Percentiles rank a stretch among this genome's conserved stretches.
phyloP scores from a whole-genome alignment of 2,113 vertebrate species.

The Cnemophilus loriae region DNA sequence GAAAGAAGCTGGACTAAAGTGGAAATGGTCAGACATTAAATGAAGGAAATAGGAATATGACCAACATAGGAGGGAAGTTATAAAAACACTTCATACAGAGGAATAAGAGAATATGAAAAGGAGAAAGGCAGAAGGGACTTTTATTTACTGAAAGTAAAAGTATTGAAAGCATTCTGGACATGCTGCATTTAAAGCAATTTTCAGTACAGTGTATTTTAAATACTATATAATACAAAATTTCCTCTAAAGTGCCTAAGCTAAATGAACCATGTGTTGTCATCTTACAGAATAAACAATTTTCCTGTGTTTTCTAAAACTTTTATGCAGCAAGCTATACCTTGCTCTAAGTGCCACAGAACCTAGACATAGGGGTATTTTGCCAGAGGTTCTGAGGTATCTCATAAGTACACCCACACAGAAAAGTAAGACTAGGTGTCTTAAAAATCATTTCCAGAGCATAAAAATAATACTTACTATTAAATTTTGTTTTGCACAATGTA shows the following conservation, averaged over 20 bases:
- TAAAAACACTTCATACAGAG: background rate
- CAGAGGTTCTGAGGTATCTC: background rate
- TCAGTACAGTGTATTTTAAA: background rate
- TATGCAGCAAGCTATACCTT: background rate
- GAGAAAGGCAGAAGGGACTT: background rate
- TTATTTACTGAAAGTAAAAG: background rate
- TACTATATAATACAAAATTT: background rate
- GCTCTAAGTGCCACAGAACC: background rate
- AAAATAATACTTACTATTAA: constrained; percentile 77
- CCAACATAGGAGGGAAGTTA: background rate
- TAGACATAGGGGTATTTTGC: background rate
- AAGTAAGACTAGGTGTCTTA: background rate
- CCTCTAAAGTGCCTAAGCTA: background rate
- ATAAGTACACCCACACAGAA: background rate
- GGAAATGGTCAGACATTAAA: background rate
- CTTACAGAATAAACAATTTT: background rate
- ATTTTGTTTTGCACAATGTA: constrained; percentile 80
- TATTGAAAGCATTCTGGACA: background rate
- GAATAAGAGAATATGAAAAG: background rate
- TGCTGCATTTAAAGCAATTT: background rate
- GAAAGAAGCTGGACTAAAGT: background rate
- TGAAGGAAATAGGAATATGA: background rate
- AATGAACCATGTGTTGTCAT: background rate
- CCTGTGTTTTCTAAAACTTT: background rate
- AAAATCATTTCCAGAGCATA: background rate